A percentile compares a stretch with the other conserved stretches of the same genome.
Evolutionary conservation across 2,888 invertebrate genomes (phyloP).

Genomic region (Belgica antarctica): DNA sequence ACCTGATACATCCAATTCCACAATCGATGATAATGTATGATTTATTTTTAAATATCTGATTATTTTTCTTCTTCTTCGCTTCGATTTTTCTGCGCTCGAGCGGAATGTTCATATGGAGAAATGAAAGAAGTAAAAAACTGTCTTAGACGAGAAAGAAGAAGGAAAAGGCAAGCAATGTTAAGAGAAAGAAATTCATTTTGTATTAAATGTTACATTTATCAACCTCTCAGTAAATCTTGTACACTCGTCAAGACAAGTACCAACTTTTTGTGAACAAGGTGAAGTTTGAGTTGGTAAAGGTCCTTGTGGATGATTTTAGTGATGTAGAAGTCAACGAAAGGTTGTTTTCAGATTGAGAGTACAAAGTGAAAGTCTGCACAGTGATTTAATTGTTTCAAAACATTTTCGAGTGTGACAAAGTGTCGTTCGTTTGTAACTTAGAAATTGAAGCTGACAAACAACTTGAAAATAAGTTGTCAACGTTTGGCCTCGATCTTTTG

Average conservation of each 20-base stretch:
- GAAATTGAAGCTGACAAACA: no score
- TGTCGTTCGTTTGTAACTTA: no score
- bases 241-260: slow-evolving; percentile 30
- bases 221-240: slow-evolving; percentile 30
- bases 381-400: no score
- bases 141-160: slow-evolving; percentile 19
- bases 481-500: no score
- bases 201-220: slow-evolving; percentile 31
- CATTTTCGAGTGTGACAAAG: no score
- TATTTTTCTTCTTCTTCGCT: slow-evolving; percentile 11
- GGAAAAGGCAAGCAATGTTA: background rate
- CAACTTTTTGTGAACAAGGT: background rate
- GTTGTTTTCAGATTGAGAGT: no score
- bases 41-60: slow-evolving; percentile 35
- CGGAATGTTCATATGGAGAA: slow-evolving; percentile 31
- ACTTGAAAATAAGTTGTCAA: no score
- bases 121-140: background rate
- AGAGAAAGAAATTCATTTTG: slow-evolving; percentile 33
- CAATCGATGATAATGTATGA: slow-evolving; percentile 33
- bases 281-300: background rate
- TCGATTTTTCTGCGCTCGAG: slow-evolving; percentile 27
- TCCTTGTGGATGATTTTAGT: slow-evolving; percentile 6
- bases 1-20: slow-evolving; percentile 31
- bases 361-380: no score
- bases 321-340: background rate